These are phyloP conservation scores for Apantesis nais DNA, from an alignment of 2,888 invertebrate species.

Conservation along the genomic window DNA sequence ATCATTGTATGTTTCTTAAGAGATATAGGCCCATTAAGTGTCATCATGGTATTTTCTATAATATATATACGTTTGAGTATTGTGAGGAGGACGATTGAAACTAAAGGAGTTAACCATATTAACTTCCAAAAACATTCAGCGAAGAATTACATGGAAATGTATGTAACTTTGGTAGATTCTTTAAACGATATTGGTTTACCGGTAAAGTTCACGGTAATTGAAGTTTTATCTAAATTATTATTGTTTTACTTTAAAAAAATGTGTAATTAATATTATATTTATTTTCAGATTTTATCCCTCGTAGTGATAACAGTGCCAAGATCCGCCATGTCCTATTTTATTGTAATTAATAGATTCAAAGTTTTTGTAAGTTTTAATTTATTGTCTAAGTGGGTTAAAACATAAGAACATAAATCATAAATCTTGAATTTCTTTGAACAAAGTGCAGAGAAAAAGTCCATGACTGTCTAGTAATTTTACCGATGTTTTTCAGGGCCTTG, in stretches of 20 bases:
- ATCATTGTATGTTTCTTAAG: background rate
- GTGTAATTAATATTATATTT: background rate
- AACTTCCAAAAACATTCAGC: constrained; percentile 1
- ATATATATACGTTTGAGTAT: constrained; percentile 5
- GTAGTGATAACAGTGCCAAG: background rate
- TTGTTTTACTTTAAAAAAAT: background rate
- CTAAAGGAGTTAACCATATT: background rate
- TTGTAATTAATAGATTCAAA: background rate
- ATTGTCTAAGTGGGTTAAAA: background rate
- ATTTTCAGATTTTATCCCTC: background rate
- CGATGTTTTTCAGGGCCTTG: background rate
- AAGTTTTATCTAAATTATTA: background rate
- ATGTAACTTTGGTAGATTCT: background rate
- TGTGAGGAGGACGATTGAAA: constrained; percentile 1
- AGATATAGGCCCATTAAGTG: constrained; percentile 2
- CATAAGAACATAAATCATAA: background rate
- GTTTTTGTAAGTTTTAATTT: background rate
- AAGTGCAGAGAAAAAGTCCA: background rate
- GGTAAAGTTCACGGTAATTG: constrained; percentile 5
- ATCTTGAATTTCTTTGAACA: background rate
- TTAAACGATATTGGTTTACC: background rate
- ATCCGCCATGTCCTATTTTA: background rate
- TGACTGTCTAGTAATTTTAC: background rate
- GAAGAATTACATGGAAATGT: constrained; percentile 8
- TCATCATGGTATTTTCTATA: too few relatives aligned